Evolutionary conservation across 2,797 vertebrate species (phyloP).

Genomic region (Podargus strigoides): DNA sequence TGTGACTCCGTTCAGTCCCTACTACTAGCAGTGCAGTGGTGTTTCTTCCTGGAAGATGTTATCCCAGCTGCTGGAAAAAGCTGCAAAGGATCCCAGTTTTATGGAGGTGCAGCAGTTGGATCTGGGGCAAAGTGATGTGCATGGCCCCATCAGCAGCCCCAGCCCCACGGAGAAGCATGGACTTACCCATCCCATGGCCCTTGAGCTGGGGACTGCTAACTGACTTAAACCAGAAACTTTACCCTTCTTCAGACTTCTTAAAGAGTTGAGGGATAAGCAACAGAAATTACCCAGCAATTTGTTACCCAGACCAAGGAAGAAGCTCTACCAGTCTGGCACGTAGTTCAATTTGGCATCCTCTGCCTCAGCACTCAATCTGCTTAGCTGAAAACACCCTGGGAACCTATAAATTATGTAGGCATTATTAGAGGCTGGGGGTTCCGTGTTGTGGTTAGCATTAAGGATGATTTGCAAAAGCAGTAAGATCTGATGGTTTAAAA

Average conservation of each 20-base stretch:
- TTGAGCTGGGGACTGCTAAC: background rate
- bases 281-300: background rate
- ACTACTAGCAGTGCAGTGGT: background rate
- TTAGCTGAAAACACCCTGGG: background rate
- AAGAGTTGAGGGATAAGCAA: background rate
- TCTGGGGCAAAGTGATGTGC: background rate
- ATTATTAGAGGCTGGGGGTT: background rate
- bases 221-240: background rate
- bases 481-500: background rate
- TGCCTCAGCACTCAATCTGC: background rate
- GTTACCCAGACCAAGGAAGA: background rate
- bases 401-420: background rate
- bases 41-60: background rate
- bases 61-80: background rate
- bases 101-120: background rate
- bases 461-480: background rate
- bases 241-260: background rate
- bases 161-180: background rate
- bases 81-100: background rate
- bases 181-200: background rate
- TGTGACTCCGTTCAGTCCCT: fast-evolving
- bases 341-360: background rate
- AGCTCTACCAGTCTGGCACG: background rate
- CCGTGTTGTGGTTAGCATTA: background rate
- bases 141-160: background rate